Conservation (phyloP, 1,140 invertebrate species). For the Drosophila seguyi region DNA sequence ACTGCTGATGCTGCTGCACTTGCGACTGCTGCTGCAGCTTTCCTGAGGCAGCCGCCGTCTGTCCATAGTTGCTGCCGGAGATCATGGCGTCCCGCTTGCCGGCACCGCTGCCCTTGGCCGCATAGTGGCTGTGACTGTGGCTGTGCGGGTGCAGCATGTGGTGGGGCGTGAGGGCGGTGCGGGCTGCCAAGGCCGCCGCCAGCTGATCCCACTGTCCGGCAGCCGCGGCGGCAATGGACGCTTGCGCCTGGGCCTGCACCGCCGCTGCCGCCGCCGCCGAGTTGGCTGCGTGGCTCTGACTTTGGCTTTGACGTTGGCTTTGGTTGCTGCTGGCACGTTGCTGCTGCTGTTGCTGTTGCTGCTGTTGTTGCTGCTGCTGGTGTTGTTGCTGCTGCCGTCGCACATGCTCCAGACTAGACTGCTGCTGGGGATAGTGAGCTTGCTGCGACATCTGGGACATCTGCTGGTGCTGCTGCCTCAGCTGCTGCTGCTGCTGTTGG, state of each 20-base stretch:
- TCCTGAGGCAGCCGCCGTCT: constrained; percentile 39
- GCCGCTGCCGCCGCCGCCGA: constrained; percentile 61
- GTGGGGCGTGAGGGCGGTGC: constrained; percentile 83
- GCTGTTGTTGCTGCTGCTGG: constrained; percentile 38
- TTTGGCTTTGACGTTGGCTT: constrained; percentile 84
- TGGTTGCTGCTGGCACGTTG: constrained; percentile 78
- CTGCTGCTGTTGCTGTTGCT: constrained; percentile 53
- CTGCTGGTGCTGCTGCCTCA: constrained; percentile 78
- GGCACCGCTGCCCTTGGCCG: constrained; percentile 54
- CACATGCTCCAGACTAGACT: constrained; percentile 65
- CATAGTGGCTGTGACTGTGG: constrained; percentile 54
- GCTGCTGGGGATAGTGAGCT: constrained; percentile 80
- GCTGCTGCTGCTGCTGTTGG: constrained; percentile 70
- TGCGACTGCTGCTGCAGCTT: constrained; percentile 52
- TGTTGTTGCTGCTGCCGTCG: constrained; percentile 54
- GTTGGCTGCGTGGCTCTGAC: constrained; percentile 55
- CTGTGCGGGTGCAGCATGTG: constrained; percentile 73
- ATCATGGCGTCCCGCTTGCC: constrained; percentile 84
- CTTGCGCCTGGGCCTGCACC: constrained; percentile 35
- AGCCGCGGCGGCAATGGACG: constrained; percentile 57
- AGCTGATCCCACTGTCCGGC: constrained; percentile 79
- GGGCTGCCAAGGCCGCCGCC: constrained; percentile 74
- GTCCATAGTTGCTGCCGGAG: constrained; percentile 71
- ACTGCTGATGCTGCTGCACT: constrained; percentile 41
- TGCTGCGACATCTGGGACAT: constrained; percentile 85